phyloP scores from a whole-genome alignment of 2,888 invertebrate species.

The Therioaphis trifolii region DNA sequence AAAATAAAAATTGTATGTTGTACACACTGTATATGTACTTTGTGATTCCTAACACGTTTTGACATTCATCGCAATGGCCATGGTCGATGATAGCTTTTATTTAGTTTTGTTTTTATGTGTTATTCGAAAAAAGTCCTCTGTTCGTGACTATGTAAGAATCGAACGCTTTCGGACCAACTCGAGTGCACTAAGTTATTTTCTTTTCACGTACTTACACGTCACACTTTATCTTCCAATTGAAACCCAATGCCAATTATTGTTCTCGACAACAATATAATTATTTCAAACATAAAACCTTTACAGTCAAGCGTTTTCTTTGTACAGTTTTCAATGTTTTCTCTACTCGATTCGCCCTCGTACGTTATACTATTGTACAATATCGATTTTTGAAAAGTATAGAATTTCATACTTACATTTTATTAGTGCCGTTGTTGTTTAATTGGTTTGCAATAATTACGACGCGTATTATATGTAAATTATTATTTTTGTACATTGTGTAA shows the following conservation, averaged over 20 bases:
- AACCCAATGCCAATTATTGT: slow-evolving; percentile 8
- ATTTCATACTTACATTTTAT: neutral
- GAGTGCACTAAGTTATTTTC: slow-evolving; percentile 6
- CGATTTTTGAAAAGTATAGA: neutral
- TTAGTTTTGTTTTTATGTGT: slow-evolving; percentile 15
- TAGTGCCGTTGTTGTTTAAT: neutral
- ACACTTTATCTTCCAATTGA: slow-evolving; percentile 17
- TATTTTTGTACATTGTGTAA: no score
- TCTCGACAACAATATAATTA: neutral
- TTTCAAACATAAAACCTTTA: neutral
- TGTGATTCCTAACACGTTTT: slow-evolving; percentile 4
- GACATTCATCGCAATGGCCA: neutral
- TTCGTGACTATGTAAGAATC: slow-evolving; percentile 4
- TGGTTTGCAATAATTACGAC: neutral
- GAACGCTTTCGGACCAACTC: neutral
- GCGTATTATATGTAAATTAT: no score
- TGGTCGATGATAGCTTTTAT: slow-evolving; percentile 24
- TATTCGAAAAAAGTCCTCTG: slow-evolving; percentile 2
- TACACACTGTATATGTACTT: neutral
- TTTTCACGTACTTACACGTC: slow-evolving; percentile 1
- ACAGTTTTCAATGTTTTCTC: neutral
- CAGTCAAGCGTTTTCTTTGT: neutral
- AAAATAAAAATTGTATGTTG: neutral
- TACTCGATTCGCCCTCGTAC: neutral
- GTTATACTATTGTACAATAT: neutral